Conservation (phyloP, 1,140 invertebrate species). For the Drosophila willistoni region DNA sequence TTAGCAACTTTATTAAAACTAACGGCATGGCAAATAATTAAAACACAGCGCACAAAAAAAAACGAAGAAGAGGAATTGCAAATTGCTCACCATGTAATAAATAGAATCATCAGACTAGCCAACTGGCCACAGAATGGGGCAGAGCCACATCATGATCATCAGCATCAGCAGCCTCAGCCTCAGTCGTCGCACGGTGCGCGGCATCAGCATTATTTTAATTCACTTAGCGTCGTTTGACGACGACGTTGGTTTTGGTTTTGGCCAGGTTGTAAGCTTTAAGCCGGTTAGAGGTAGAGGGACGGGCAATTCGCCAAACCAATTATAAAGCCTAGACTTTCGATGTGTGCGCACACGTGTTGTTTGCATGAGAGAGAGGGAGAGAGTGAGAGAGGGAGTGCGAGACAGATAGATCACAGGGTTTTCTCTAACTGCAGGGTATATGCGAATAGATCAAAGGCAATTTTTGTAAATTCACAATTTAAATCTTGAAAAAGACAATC, state of each 20-base stretch:
- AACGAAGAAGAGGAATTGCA: slow-evolving; percentile 59
- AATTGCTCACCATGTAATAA: slow-evolving; percentile 76
- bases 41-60: slow-evolving; percentile 57
- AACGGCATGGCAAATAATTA: slow-evolving; percentile 77
- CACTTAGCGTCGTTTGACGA: slow-evolving; percentile 68
- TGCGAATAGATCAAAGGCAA: slow-evolving; percentile 22
- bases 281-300: slow-evolving; percentile 18
- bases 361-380: background rate
- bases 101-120: slow-evolving; percentile 71
- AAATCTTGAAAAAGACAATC: too few relatives aligned
- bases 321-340: slow-evolving; percentile 68
- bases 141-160: slow-evolving; percentile 45
- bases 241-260: slow-evolving; percentile 64
- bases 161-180: slow-evolving; percentile 27
- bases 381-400: background rate
- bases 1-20: slow-evolving; percentile 81
- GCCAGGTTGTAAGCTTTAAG: slow-evolving; percentile 35
- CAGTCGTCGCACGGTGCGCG: slow-evolving; percentile 20
- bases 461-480: too few relatives aligned
- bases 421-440: slow-evolving; percentile 44
- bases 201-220: slow-evolving; percentile 73
- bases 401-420: slow-evolving; percentile 18
- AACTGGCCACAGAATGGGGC: slow-evolving; percentile 21
- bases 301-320: slow-evolving; percentile 68
- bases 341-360: slow-evolving; percentile 67